Percentiles rank a stretch among this genome's conserved stretches.
These are phyloP conservation scores for Cerastoderma edule DNA, from an alignment of 2,888 invertebrate species.

Conservation along the genomic window DNA sequence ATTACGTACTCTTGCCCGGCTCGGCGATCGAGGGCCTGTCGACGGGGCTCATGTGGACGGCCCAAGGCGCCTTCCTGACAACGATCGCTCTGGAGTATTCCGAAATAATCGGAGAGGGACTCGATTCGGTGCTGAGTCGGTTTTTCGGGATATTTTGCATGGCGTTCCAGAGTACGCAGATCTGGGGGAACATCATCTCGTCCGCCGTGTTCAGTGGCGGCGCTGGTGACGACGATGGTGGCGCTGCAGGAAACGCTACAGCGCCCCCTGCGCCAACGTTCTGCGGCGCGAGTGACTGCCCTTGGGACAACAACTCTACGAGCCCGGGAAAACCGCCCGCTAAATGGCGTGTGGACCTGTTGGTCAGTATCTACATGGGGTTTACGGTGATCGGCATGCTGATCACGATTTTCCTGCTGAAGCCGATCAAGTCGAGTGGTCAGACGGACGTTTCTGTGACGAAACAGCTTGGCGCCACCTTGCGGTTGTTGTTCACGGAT, in stretches of 20 bases:
- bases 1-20: constrained; percentile 63
- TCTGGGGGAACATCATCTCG: constrained; percentile 67
- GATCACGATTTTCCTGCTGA: constrained; percentile 61
- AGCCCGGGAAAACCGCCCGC: constrained; percentile 30
- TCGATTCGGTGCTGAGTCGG: constrained; percentile 63
- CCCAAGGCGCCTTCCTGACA: constrained; percentile 68
- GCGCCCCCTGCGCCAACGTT: constrained; percentile 33
- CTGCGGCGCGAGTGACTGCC: constrained; percentile 68
- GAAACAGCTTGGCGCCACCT: constrained; percentile 57
- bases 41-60: constrained; percentile 71
- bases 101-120: constrained; percentile 49
- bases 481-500: constrained; percentile 61
- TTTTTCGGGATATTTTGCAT: constrained; percentile 70
- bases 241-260: constrained; percentile 25
- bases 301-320: constrained; percentile 38
- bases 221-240: not conserved
- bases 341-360: constrained; percentile 53
- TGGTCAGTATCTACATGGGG: constrained; percentile 65
- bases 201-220: constrained; percentile 51
- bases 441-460: constrained; percentile 40
- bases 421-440: constrained; percentile 56
- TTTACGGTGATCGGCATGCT: constrained; percentile 63
- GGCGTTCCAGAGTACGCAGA: constrained; percentile 70
- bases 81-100: constrained; percentile 65
- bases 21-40: constrained; percentile 65